phyloP scores from a whole-genome alignment of 2,888 invertebrate species.

The Lasioglossum leucozonium region DNA sequence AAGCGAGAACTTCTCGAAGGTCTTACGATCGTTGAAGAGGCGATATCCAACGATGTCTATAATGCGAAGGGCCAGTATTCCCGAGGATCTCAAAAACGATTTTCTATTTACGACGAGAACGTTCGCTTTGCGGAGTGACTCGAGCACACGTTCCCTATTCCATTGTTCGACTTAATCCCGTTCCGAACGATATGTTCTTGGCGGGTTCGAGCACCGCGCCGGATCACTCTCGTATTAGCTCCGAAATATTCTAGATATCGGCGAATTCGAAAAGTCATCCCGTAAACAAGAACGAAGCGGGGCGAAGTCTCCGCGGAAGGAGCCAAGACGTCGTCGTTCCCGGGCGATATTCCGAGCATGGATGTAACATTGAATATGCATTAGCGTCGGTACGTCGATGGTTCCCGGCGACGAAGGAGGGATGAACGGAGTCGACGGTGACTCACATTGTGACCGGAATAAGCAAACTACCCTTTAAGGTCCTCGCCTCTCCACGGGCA shows the following conservation, averaged over 20 bases:
- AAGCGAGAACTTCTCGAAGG: not conserved
- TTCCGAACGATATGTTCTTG: not conserved
- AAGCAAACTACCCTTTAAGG: slow-evolving; percentile 73
- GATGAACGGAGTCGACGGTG: slow-evolving; percentile 69
- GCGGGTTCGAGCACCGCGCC: not conserved
- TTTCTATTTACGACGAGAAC: not conserved
- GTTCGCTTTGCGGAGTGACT: not conserved
- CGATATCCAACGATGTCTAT: not conserved
- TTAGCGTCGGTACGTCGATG: slow-evolving; percentile 77
- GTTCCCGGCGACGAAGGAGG: slow-evolving; percentile 70
- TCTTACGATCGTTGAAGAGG: not conserved
- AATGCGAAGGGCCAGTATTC: not conserved
- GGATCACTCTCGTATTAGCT: not conserved
- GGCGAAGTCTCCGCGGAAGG: slow-evolving; percentile 6
- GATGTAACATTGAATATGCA: slow-evolving; percentile 82
- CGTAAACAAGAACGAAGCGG: slow-evolving; percentile 47
- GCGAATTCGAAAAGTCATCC: slow-evolving; percentile 48
- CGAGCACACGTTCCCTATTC: too few relatives aligned
- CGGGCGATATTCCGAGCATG: slow-evolving; percentile 68
- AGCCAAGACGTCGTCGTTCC: slow-evolving; percentile 38
- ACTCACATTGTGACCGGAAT: slow-evolving; percentile 78
- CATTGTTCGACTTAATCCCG: slow-evolving; percentile 2
- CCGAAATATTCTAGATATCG: slow-evolving; percentile 7
- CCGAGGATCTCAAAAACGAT: not conserved
- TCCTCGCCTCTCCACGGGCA: slow-evolving; percentile 27